Base-by-base conservation (phyloP, 2,797 vertebrate species). In the Epinephelus awoara region DNA sequence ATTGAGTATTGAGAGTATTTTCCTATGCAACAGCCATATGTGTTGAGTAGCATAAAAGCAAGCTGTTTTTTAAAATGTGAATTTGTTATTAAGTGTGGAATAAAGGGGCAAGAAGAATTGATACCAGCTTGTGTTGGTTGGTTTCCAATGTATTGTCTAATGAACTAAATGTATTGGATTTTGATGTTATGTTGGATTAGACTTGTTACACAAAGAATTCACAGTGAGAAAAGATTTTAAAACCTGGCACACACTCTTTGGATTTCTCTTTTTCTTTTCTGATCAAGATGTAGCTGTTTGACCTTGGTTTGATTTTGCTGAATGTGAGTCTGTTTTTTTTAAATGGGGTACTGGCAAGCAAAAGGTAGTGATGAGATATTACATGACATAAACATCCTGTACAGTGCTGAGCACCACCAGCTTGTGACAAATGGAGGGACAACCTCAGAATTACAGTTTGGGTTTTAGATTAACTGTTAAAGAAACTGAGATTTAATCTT, bases 41-140 rank as follows among this genome's bases (percentile, higher is more conserved):
- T 85, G 62, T 79, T 72, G 10, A 73, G 50, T 64, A 64, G 5
- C 11, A 29, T 51, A 23, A 68, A 67, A 70, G 3, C 6, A 66
- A 57, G 10, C 10, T 25, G 29, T 34, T 44, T 80, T 58, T 47
- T 58, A 12, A n/a, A 59, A 79, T 25, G 13, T 67, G 17, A 46
- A 55, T 59, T 52, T 79, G 17, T 69, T 42, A 42, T 42, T 40
- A 29, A 23, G 18, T 57, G 62, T 78, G 47, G 70, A 86, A 80
- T 87, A 86, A 88, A 88, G 3, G n/a, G 72, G 56, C 29, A 79
- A 75, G 82, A 67, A 67, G 5, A 79, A 54, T 66, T 77, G 56
- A 70, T 47, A 55, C n/a, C 13, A 34, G 9, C 18, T 8, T 2
- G 14, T 61, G 49, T 68, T 69, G 19, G 3, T 64, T 68, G 10